Conservation (phyloP, 1,140 invertebrate genomes). For the Dreissena polymorpha region DNA sequence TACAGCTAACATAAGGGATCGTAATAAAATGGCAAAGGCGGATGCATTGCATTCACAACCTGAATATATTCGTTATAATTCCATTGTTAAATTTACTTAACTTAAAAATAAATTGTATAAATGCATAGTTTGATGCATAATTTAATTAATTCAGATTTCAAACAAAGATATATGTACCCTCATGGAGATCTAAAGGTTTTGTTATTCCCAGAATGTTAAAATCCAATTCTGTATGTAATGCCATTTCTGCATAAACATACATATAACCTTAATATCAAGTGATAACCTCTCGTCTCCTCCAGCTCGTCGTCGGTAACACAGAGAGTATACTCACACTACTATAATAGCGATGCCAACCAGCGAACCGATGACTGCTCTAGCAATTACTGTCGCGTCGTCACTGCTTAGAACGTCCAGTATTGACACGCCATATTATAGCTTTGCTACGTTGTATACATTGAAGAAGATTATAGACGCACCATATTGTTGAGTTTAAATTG, state of each 20-base stretch:
- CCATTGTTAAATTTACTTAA: no score
- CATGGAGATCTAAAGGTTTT: neutral
- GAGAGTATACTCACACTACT: constrained; percentile 36
- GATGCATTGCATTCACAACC: no score
- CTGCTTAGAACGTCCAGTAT: constrained; percentile 20
- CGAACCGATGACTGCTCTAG: constrained; percentile 19
- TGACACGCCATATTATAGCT: no score
- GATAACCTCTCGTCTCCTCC: constrained; percentile 18
- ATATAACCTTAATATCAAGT: neutral
- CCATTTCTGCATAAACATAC: neutral
- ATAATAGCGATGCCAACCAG: constrained; percentile 19
- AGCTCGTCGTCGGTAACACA: constrained; percentile 35
- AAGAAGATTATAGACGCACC: no score
- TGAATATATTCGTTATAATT: no score
- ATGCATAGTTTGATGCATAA: neutral
- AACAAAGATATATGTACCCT: neutral
- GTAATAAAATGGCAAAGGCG: no score
- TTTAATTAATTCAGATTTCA: neutral
- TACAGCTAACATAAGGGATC: no score
- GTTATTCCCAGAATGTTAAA: neutral
- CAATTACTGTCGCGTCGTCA: constrained; percentile 11
- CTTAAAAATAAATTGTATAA: neutral
- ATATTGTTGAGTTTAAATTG: no score
- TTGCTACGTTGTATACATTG: no score
- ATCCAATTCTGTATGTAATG: neutral